Base-by-base conservation (phyloP, 1,140 invertebrate species). In the Diabrotica virgifera region DNA sequence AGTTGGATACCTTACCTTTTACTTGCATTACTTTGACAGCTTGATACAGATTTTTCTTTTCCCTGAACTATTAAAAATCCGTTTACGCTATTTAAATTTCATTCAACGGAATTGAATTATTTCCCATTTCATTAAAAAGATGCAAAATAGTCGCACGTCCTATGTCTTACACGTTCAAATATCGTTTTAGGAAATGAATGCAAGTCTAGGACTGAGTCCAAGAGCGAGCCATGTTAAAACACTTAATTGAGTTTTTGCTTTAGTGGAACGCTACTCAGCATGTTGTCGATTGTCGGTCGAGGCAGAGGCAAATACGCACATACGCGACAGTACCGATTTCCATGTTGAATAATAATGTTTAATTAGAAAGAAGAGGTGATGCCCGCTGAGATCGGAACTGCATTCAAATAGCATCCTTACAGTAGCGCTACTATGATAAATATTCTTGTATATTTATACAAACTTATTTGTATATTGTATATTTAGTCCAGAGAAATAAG, bases 331-430 rank as follows among this genome's bases (percentile, higher is more conserved):
- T 10, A 10, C 35, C 24, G 36, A 57, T 64, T 64, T 64, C 63
- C 63, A 64, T 57, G 63, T 59, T 64, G 63, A 64, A 64, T 64
- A 64, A 64, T 64, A 64, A 64, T 64, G 55, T 56, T 64, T 64
- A 64, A 64, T 59, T 63, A 58, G 63, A 56, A 51, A 36, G 56
- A 35, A 8, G 14, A 37, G 55, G 55, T 57, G 55, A 57, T 57
- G 36, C 55, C 12, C 55, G 55, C 36, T 57, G 24, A 57, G n/a
- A 57, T 37, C 24, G 55, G 7, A 57, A 36, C 55, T 36, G 55
- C 55, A 40, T 57, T 57, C 24, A 57, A 37, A 57, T 57, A 57
- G n/a, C 36, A n/a, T 57, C 24, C 35, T 57, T 37, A 35, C 53
- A 55, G 24, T 2, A 35, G 53, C 2, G 53, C 13, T 24, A 24